These are phyloP conservation scores for Drosophila kikkawai DNA, from an alignment of 1,140 invertebrate species.

Conservation along the genomic window DNA sequence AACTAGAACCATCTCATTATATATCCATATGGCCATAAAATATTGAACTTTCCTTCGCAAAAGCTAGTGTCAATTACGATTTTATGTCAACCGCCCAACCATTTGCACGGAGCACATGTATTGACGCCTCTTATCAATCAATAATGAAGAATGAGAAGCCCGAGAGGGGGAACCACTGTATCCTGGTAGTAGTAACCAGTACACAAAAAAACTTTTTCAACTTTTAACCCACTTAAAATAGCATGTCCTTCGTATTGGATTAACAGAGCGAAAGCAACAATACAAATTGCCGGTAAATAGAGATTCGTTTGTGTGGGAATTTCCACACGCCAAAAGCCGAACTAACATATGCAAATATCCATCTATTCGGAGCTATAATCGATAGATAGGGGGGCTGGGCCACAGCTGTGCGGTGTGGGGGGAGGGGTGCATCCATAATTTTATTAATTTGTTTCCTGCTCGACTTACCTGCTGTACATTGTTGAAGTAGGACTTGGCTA, in stretches of 20 bases:
- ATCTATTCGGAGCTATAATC: slow-evolving; percentile 46
- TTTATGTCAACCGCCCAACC: slow-evolving; percentile 22
- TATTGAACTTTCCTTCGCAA: slow-evolving; percentile 6
- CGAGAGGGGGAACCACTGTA: slow-evolving; percentile 22
- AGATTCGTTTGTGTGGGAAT: slow-evolving; percentile 56
- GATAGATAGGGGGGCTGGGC: slow-evolving; percentile 44
- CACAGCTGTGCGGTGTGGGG: too few relatives aligned
- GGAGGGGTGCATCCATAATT: background rate
- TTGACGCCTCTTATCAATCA: slow-evolving; percentile 62
- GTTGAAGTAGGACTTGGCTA: slow-evolving; percentile 87
- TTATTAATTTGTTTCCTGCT: slow-evolving; percentile 17
- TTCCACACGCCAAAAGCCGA: slow-evolving; percentile 55
- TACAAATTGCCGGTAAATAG: slow-evolving; percentile 36
- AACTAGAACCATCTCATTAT: slow-evolving; percentile 3
- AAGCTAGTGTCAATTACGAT: slow-evolving; percentile 35
- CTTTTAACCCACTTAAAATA: slow-evolving; percentile 84
- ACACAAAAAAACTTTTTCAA: slow-evolving; percentile 76
- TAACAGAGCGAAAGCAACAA: slow-evolving; percentile 44
- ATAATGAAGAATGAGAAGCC: slow-evolving; percentile 49
- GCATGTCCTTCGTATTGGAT: slow-evolving; percentile 80
- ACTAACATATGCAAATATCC: slow-evolving; percentile 55
- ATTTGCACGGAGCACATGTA: slow-evolving; percentile 3
- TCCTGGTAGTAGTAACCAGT: background rate
- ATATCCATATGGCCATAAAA: slow-evolving; percentile 3
- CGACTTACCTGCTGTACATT: slow-evolving; percentile 88